Base-by-base conservation (phyloP, 2,888 invertebrate species). In the Leucophenga maculata region DNA sequence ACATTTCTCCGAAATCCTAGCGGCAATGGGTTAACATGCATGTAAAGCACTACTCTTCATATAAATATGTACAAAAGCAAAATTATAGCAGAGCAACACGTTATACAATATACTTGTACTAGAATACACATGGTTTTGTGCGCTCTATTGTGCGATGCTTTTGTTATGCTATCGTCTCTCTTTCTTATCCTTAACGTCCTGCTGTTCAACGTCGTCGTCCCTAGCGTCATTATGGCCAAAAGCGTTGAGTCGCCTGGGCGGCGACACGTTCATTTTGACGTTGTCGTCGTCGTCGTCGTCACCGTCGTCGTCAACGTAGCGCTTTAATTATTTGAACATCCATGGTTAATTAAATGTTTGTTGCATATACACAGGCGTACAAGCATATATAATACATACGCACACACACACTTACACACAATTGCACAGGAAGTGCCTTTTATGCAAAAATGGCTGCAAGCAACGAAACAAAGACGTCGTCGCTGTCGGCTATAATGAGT, bases 321-420 rank as follows among this genome's bases (percentile, higher is more conserved):
- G 62, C 48, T 48, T 65, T 55, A 66, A 66, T 66, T 66, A 55
- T 66, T 66, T 66, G 54, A 54, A 66, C 55, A 66, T 55, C 44
- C 44, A 54, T 55, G 66, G 54, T 66, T 66, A 66, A 66, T 66
- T 66, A 55, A 66, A 66, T 66, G 54, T 55, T 55, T 55, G 39
- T 20, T 48, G 46, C 62, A 64, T 46, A 64, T 26, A 64, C 26
- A 64, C 62, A 46, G 46, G 46, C 46, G 22, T n/a, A 26, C 57
- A 64, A 13, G 44, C 62, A 46, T 22, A 46, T 11, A 18, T n/a
- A 18, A 46, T 20, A 18, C 22, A n/a, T 8, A 48, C 11, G 22
- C 48, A 26, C n/a, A 16, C 20, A 46, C 62, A 64, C 48, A n/a
- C n/a, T n/a, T n/a, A n/a, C n/a, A n/a, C n/a, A n/a, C n/a, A n/a